Base-by-base conservation (phyloP, 2,113 vertebrate genomes). In the Gallinago undulata region DNA sequence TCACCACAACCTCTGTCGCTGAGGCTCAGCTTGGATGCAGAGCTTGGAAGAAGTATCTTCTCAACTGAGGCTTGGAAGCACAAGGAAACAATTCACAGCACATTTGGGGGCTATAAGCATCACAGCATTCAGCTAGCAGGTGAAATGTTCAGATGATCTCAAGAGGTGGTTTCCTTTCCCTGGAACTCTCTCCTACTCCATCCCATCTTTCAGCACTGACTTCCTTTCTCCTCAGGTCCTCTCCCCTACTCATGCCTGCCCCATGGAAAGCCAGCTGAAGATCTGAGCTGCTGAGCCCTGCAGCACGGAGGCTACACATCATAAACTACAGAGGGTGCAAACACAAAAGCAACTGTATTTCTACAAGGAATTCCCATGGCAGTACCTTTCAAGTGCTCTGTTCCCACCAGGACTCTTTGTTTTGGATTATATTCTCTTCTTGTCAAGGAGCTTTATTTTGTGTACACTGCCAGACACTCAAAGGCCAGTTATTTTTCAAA, bases 91-190 rank as follows among this genome's bases (percentile, higher is more conserved):
- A n/a, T 10, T 13, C 14, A 5, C 17, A 64, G 48, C 30, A 14
- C 9, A 19, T 41, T 31, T 47, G 4, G 39, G 67, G n/a, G 23
- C 45, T 21, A 4, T 1, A 10, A 47, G 31, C 37, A 30, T 5
- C 4, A 0, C 2, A 1, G 19, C 11, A 18, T 18, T 25, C n/a
- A n/a, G 60, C 7, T 17, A 33, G 19, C 0, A 1, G 11, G 12
- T 31, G 30, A 79, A 59, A 48, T 0, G 0, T 15, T 74, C 17
- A 27, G 21, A 30, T 28, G 3, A 6, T 5, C 41, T 62, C 47
- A 4, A 39, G 10, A 37, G 7, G 13, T 21, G 19, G 28, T 21
- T 87, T 55, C 55, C 51, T 55, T 37, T 3, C n/a, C 27, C 51
- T 37, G 48, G 19, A n/a, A 3, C 13, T 25, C 39, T 55, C 50